phyloP scores from a whole-genome alignment of 2,888 invertebrate species.

The Carterocephalus palaemon region DNA sequence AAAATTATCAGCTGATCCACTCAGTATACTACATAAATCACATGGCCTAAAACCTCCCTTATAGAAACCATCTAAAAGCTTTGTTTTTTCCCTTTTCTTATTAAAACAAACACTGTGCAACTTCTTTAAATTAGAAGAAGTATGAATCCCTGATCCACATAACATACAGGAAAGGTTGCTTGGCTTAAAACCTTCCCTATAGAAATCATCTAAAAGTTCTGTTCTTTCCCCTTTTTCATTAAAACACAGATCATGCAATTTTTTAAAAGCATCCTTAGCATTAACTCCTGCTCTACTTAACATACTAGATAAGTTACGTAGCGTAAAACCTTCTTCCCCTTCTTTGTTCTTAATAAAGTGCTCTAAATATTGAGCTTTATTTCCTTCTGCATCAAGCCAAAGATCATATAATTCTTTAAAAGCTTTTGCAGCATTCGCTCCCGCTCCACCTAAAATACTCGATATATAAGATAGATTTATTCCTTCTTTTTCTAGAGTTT shows the following conservation, averaged over 20 bases:
- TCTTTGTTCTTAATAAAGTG: slow-evolving; percentile 28
- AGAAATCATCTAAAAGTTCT: slow-evolving; percentile 38
- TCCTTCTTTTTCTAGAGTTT: slow-evolving; percentile 29
- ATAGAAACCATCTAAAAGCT: slow-evolving; percentile 36
- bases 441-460: slow-evolving; percentile 37
- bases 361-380: slow-evolving; percentile 32
- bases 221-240: slow-evolving; percentile 36
- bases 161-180: slow-evolving; percentile 39
- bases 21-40: slow-evolving; percentile 38
- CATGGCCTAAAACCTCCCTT: slow-evolving; percentile 31
- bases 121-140: slow-evolving; percentile 31
- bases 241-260: slow-evolving; percentile 36
- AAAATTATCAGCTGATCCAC: slow-evolving; percentile 36
- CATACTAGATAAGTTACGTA: slow-evolving; percentile 34
- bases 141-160: slow-evolving; percentile 36
- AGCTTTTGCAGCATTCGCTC: slow-evolving; percentile 34
- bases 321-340: slow-evolving; percentile 31
- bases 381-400: slow-evolving; percentile 38
- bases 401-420: slow-evolving; percentile 40
- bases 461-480: slow-evolving; percentile 32
- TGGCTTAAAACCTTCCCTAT: slow-evolving; percentile 31
- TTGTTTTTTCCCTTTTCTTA: slow-evolving; percentile 36
- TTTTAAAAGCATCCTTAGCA: slow-evolving; percentile 37
- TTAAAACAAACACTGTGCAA: slow-evolving; percentile 35
- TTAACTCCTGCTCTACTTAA: slow-evolving; percentile 32